These are phyloP conservation scores for Saxidomus purpurata DNA, from an alignment of 1,140 invertebrate species.

Conservation along the genomic window DNA sequence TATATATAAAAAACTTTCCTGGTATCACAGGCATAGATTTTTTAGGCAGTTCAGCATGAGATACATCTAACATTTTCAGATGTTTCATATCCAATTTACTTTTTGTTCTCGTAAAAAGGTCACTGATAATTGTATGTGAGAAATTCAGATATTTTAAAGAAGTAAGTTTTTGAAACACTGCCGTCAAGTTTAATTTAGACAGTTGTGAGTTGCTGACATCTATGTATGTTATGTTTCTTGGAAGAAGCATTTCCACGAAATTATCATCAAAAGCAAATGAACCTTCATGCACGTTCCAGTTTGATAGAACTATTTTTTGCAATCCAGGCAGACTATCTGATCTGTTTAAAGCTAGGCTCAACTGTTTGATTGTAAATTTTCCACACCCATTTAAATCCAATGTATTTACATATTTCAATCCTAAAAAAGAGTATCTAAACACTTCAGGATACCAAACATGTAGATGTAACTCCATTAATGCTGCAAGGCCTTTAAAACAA, in stretches of 20 bases:
- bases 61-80: neutral
- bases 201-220: neutral
- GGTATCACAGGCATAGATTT: neutral
- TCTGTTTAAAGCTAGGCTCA: neutral
- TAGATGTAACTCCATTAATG: neutral
- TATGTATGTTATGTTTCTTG: constrained; percentile 2
- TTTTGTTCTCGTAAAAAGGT: neutral
- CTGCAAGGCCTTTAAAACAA: neutral
- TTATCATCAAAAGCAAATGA: neutral
- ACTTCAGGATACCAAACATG: neutral
- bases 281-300: neutral
- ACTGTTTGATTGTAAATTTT: neutral
- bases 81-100: neutral
- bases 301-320: neutral
- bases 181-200: neutral
- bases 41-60: neutral
- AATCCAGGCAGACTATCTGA: neutral
- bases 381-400: neutral
- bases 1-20: neutral
- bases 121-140: neutral
- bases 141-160: neutral
- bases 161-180: neutral
- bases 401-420: neutral
- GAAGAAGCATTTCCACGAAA: neutral
- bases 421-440: neutral